Base-by-base conservation (phyloP, 2,797 vertebrate genomes). In the Orientallactaga sibirica region DNA sequence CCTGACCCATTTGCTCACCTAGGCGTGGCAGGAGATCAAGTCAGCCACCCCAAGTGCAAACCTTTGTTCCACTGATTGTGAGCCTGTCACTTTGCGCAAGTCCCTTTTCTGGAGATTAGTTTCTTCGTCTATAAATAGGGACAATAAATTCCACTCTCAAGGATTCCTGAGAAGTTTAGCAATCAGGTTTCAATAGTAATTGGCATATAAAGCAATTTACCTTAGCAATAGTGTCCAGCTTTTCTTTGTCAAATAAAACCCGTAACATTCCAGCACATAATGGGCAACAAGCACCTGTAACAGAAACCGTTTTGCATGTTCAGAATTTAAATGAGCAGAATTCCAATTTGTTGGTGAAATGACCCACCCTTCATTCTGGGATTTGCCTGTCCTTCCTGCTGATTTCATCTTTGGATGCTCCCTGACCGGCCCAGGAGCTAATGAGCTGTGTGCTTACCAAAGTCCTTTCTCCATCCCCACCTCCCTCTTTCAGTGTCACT, bases 231-330 rank as follows among this genome's bases (percentile, higher is more conserved):
- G 97, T 98, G 97, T 99, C 99, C 98, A 99, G 98, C 97, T 99
- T 99, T 80, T 99, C 98, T 97, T 99, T 99, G 98, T 99, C 99
- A 98, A 99, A 99, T 24, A 99, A 98, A 96, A 99, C 99, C 97
- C 99, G 98, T 97, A 99, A 98, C 99, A 99, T 99, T 91, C 99
- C 99, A 78, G 99, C 99, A 98, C 99, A 99, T 3, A 99, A 96
- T 0, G 99, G 99, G 96, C 99, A 99, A 95, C 99, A 99, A 76
- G 99, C 99, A 92, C 99, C 99, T 99, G 62, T 14, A 92, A 95
- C 27, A 96, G 88, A 97, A 95, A 94, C 43, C 81, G 55, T 80
- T 76, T 80, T 79, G 9, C 78, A 66, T 64, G 76, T 94, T 95
- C 75, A 88, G 75, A 94, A 86, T 80, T 83, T 84, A 95, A 93